phyloP scores from a whole-genome alignment of 2,888 invertebrate genomes.

The Ectropis crepuscularia region DNA sequence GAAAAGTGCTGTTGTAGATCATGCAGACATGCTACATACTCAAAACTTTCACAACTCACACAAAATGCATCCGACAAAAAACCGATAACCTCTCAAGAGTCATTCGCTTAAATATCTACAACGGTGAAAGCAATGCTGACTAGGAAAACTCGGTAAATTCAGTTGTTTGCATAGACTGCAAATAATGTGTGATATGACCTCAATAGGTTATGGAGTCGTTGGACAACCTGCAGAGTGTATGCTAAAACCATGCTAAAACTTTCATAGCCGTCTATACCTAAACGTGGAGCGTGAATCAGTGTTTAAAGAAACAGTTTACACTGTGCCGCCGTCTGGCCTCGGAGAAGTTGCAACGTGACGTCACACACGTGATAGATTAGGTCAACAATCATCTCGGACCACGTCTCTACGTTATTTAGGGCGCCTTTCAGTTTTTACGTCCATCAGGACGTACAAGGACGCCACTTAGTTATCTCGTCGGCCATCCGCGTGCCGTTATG shows the following conservation, averaged over 20 bases:
- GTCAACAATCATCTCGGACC: conserved; percentile 53
- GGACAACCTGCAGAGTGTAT: background rate
- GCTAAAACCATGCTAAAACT: conserved; percentile 28
- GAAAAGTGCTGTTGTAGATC: too few species aligned
- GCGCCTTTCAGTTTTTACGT: conserved; percentile 57
- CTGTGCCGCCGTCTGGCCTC: conserved; percentile 55
- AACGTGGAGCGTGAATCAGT: conserved; percentile 35
- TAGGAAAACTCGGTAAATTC: too few species aligned
- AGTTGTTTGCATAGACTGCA: too few species aligned
- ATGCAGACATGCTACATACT: too few species aligned
- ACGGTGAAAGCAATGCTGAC: too few species aligned
- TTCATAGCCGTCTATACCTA: conserved; percentile 31
- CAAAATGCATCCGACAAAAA: too few species aligned
- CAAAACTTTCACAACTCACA: too few species aligned
- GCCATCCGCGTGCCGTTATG: conserved; percentile 55
- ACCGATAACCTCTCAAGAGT: too few species aligned
- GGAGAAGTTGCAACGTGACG: conserved; percentile 53
- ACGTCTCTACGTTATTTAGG: conserved; percentile 53
- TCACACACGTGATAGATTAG: conserved; percentile 63
- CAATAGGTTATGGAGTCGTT: too few species aligned
- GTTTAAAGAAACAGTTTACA: conserved; percentile 41
- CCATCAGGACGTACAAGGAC: conserved; percentile 59
- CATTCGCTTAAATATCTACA: too few species aligned
- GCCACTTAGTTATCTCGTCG: conserved; percentile 56
- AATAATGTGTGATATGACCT: too few species aligned